These are phyloP conservation scores for Glaucopsyche alexis DNA, from an alignment of 2,888 invertebrate genomes.

Conservation along the genomic window DNA sequence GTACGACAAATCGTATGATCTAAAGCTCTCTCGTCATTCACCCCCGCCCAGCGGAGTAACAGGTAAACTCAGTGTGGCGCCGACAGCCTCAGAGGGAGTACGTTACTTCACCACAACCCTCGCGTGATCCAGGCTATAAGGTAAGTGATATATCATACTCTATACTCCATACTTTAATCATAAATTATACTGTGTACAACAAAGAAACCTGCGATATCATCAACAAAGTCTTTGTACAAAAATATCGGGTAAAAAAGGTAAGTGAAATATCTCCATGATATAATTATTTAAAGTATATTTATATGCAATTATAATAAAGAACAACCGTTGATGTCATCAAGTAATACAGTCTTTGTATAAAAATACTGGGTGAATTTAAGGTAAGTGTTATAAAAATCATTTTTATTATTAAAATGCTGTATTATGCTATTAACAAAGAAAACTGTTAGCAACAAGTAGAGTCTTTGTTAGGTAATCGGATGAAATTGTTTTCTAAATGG, in stretches of 20 bases:
- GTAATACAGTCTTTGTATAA: too few relatives aligned
- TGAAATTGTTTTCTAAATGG: background rate
- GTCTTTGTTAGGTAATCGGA: background rate
- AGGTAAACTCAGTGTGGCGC: slow-evolving; percentile 9
- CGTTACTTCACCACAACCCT: background rate
- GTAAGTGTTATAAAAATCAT: background rate
- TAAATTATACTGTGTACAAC: too few relatives aligned
- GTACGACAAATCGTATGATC: background rate
- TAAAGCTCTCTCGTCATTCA: background rate
- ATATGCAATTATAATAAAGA: too few relatives aligned
- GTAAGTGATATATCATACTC: background rate
- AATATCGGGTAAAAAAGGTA: too few relatives aligned
- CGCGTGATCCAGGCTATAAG: slow-evolving; percentile 12
- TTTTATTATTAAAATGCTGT: background rate
- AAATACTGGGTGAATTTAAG: too few relatives aligned
- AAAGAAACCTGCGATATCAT: too few relatives aligned
- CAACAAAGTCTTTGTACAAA: too few relatives aligned
- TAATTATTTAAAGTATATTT: too few relatives aligned
- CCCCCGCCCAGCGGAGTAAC: slow-evolving; percentile 20
- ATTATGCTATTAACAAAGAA: background rate
- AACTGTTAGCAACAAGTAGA: background rate
- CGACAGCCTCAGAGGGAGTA: background rate
- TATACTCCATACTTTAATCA: background rate
- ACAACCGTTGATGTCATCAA: too few relatives aligned
- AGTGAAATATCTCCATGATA: too few relatives aligned